Conservation (phyloP, 64 coral and sea anemone genomes). For the Montipora cactus region DNA sequence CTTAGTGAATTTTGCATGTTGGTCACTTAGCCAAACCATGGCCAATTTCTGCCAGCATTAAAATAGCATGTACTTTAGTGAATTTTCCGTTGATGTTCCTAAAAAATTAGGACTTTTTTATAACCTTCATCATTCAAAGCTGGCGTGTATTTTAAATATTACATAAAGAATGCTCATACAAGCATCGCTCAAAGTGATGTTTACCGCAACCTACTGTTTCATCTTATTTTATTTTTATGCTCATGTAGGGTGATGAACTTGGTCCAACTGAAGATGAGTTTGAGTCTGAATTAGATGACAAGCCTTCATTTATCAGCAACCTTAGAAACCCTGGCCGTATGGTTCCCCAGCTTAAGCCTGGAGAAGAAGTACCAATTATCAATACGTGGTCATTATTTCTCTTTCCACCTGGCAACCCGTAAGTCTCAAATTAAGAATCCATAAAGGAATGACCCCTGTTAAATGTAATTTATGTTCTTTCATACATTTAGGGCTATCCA, state of each 20-base stretch:
- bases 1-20: too few relatives aligned
- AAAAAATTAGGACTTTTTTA: too few relatives aligned
- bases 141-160: too few relatives aligned
- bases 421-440: slow-evolving; percentile 24
- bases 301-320: slow-evolving; percentile 70
- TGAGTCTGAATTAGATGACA: slow-evolving; percentile 74
- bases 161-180: too few relatives aligned
- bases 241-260: slow-evolving; percentile 54
- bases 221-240: neutral
- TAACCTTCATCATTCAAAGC: too few relatives aligned
- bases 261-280: slow-evolving; percentile 76
- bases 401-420: slow-evolving; percentile 96
- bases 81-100: too few relatives aligned
- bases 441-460: too few relatives aligned
- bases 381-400: slow-evolving; percentile 93
- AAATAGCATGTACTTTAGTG: too few relatives aligned
- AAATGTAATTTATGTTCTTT: too few relatives aligned
- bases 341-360: slow-evolving; percentile 72
- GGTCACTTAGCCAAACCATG: too few relatives aligned
- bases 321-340: slow-evolving; percentile 93
- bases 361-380: slow-evolving; percentile 82
- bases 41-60: too few relatives aligned
- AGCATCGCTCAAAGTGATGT: neutral
- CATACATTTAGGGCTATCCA: too few relatives aligned
- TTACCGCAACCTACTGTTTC: neutral